Percentiles rank a stretch among this genome's conserved stretches.
These are phyloP conservation scores for Phania funesta DNA, from an alignment of 2,888 invertebrate species.

Conservation along the genomic window DNA sequence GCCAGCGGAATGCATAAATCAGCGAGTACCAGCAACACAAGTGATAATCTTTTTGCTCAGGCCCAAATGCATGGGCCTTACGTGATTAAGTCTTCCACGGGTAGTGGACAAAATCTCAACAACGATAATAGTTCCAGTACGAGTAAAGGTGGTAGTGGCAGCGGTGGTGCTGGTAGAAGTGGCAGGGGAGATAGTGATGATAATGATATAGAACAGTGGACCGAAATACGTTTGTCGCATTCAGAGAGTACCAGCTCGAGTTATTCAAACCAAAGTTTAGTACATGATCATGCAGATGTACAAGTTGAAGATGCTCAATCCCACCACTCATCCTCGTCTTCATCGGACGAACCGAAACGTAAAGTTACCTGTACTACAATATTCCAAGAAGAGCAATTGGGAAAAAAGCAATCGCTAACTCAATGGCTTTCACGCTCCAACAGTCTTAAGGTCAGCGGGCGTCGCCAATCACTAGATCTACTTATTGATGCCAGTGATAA, in stretches of 20 bases:
- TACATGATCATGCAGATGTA: slow-evolving; percentile 74
- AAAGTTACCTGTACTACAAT: slow-evolving; percentile 80
- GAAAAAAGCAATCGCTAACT: slow-evolving; percentile 76
- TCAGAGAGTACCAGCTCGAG: slow-evolving; percentile 80
- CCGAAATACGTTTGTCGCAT: slow-evolving; percentile 79
- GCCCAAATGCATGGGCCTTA: slow-evolving; percentile 76
- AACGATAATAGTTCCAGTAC: slow-evolving; percentile 58
- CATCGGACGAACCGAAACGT: slow-evolving; percentile 78
- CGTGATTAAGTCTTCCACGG: slow-evolving; percentile 72
- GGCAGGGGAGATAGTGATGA: slow-evolving; percentile 68
- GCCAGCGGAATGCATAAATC: slow-evolving; percentile 76
- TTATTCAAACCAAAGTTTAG: slow-evolving; percentile 79
- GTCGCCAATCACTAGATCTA: slow-evolving; percentile 89
- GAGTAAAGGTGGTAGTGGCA: slow-evolving; percentile 50
- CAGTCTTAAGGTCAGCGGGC: slow-evolving; percentile 77
- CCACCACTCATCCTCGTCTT: slow-evolving; percentile 76
- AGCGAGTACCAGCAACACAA: slow-evolving; percentile 75
- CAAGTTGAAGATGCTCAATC: slow-evolving; percentile 73
- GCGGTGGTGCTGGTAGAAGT: slow-evolving; percentile 37
- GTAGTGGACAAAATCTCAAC: slow-evolving; percentile 63
- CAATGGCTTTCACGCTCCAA: slow-evolving; percentile 79
- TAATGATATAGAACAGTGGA: slow-evolving; percentile 80
- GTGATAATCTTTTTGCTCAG: slow-evolving; percentile 74
- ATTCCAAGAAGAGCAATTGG: slow-evolving; percentile 75
- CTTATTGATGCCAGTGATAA: slow-evolving; percentile 89